Conservation (phyloP, 1,140 invertebrate species). For the Aphelinus certus region DNA sequence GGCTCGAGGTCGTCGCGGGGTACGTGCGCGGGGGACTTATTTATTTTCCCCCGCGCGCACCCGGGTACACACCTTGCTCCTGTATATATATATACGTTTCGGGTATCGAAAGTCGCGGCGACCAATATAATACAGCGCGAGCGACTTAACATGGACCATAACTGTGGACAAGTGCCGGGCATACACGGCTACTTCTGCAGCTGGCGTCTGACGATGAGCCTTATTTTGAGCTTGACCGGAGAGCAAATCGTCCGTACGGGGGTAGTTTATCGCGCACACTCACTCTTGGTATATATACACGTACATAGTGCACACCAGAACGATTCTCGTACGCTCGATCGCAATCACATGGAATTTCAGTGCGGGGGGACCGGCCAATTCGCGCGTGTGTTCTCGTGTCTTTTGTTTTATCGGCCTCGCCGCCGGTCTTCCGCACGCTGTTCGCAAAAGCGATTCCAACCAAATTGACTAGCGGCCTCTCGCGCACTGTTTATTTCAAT, state of each 20-base stretch:
- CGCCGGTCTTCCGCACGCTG: no score
- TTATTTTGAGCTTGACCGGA: slow-evolving; percentile 27
- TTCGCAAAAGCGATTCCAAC: no score
- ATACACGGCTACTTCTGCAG: slow-evolving; percentile 13
- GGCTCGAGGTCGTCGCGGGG: neutral
- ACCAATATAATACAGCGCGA: neutral
- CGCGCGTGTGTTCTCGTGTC: neutral
- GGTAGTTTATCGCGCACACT: slow-evolving; percentile 9
- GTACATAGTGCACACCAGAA: neutral
- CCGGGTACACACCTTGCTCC: neutral
- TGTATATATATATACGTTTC: neutral
- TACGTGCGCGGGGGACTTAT: neutral
- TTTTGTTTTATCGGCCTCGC: neutral
- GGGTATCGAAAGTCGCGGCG: neutral
- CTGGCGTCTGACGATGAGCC: slow-evolving; percentile 24
- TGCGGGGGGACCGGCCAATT: neutral
- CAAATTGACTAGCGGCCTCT: no score
- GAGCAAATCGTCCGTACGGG: slow-evolving; percentile 15
- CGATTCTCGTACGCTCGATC: slow-evolving; percentile 8
- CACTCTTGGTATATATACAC: no score
- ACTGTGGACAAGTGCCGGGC: neutral
- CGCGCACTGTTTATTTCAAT: no score
- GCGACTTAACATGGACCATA: neutral
- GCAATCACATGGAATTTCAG: slow-evolving; percentile 2
- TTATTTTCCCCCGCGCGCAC: neutral